phyloP scores from a whole-genome alignment of 2,888 invertebrate genomes.

The Pelosia muscerda region DNA sequence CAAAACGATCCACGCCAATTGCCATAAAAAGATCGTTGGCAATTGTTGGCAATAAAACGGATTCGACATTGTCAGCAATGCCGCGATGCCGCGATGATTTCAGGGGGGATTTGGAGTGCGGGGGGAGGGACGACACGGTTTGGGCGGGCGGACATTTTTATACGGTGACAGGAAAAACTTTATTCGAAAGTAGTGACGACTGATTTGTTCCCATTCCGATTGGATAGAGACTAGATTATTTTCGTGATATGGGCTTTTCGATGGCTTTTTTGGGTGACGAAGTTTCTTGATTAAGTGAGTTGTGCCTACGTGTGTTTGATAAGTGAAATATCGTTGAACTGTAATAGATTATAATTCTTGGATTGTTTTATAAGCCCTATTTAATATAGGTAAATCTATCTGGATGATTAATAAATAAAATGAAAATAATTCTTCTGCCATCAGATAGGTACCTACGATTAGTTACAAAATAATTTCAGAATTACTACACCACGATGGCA shows the following conservation, averaged over 20 bases:
- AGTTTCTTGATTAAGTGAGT: neutral
- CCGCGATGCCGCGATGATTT: conserved; percentile 50
- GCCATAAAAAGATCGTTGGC: conserved; percentile 83
- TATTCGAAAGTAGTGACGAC: conserved; percentile 67
- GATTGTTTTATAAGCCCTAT: no score
- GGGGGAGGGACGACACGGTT: conserved; percentile 72
- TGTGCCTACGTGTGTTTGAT: neutral
- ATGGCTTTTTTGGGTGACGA: conserved; percentile 9
- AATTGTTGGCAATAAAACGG: conserved; percentile 81
- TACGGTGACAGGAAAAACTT: conserved; percentile 73
- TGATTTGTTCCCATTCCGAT: conserved; percentile 70
- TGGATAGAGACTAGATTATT: conserved; percentile 48
- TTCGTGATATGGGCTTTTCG: conserved; percentile 36
- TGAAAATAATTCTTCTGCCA: no score
- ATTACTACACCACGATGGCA: no score
- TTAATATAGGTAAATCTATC: no score
- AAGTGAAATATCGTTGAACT: neutral
- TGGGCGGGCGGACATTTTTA: conserved; percentile 84
- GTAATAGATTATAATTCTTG: no score
- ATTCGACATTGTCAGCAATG: conserved; percentile 81
- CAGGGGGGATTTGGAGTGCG: conserved; percentile 46
- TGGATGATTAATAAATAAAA: no score
- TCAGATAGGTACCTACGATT: no score
- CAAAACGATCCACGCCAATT: conserved; percentile 80
- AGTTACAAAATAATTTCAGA: no score